A percentile compares a stretch with the other conserved stretches of the same genome.
phyloP scores from a whole-genome alignment of 2,113 vertebrate genomes.

The Catagonus wagneri region DNA sequence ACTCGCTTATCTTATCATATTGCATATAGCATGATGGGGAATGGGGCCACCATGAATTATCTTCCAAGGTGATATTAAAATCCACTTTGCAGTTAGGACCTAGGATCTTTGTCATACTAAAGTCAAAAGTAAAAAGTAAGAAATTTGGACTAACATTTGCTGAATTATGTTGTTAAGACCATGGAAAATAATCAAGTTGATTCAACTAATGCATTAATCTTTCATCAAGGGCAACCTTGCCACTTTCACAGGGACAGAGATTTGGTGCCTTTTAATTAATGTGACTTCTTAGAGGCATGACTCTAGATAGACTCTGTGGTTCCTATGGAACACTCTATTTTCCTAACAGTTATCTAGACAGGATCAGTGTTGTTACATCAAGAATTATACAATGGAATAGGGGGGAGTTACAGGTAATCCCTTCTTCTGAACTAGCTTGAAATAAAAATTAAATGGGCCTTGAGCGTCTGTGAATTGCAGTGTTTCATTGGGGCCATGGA shows the following conservation, averaged over 20 bases:
- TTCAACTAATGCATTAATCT: conserved; percentile 47
- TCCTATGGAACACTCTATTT: not conserved
- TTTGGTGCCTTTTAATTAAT: conserved; percentile 11
- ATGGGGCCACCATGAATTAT: not conserved
- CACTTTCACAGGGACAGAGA: not conserved
- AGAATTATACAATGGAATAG: conserved; percentile 62
- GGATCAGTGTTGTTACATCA: conserved; percentile 60
- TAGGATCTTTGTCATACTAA: not conserved
- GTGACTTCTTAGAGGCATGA: not conserved
- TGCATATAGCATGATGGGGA: not conserved
- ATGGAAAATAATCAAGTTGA: conserved; percentile 24
- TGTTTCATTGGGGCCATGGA: conserved; percentile 76
- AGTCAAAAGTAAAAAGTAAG: not conserved
- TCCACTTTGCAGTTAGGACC: not conserved
- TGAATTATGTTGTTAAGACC: conserved; percentile 18
- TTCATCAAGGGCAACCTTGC: not conserved
- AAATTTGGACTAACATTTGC: not conserved
- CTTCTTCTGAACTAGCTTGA: conserved; percentile 74
- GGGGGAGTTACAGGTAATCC: conserved; percentile 72
- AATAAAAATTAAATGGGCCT: conserved; percentile 80
- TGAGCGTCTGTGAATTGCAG: conserved; percentile 71
- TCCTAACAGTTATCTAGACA: conserved; percentile 59
- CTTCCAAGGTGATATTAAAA: not conserved
- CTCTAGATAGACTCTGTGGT: not conserved
- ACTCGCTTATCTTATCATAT: not conserved